Evolutionary conservation across 2,888 invertebrate species (phyloP).

Genomic region (Mantis religiosa): DNA sequence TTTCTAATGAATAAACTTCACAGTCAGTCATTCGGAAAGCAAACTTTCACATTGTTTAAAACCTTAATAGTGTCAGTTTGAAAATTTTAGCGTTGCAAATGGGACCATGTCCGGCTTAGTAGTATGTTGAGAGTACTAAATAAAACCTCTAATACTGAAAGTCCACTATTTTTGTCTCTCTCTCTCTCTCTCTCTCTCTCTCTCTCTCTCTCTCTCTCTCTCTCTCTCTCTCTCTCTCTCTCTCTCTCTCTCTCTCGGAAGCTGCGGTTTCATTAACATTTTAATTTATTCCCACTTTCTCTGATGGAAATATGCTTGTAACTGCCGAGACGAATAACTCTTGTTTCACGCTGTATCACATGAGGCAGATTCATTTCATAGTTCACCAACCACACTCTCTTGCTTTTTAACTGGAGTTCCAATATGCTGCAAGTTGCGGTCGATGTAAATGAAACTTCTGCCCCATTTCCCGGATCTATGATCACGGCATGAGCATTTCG

Average conservation of each 20-base stretch:
- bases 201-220: too few relatives aligned
- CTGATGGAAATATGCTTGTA: neutral
- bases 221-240: too few relatives aligned
- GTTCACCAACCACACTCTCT: neutral
- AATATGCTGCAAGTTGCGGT: neutral
- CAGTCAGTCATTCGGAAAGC: too few relatives aligned
- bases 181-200: too few relatives aligned
- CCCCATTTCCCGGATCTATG: neutral
- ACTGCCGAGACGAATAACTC: neutral
- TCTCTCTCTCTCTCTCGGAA: too few relatives aligned
- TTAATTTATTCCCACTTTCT: neutral
- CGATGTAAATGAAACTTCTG: neutral
- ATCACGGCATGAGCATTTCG: neutral
- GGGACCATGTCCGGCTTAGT: too few relatives aligned
- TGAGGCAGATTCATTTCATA: neutral
- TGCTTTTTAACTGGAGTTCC: neutral
- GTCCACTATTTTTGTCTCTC: neutral
- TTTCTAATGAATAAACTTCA: too few relatives aligned
- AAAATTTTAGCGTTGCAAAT: too few relatives aligned
- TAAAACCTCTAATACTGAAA: neutral
- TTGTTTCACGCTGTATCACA: neutral
- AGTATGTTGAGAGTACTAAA: too few relatives aligned
- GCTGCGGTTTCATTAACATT: neutral
- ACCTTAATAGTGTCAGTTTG: too few relatives aligned
- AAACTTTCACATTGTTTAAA: too few relatives aligned